phyloP scores from a whole-genome alignment of 30 jellyfish, hydroid and myxozoan species.

The Aurelia aurita complex sp. Pacific region DNA sequence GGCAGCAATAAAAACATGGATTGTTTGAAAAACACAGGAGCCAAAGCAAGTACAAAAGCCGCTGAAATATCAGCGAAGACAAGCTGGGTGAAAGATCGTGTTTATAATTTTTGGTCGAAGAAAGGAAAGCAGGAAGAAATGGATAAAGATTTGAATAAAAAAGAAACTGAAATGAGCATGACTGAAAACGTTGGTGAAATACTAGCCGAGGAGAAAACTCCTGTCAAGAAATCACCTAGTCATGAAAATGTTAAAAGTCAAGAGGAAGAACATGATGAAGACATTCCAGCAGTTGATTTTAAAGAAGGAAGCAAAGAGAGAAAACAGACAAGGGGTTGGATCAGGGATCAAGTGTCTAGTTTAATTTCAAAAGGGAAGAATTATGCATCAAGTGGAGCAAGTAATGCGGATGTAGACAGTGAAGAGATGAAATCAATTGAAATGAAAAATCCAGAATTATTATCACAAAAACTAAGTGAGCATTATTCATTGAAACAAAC shows the following conservation, averaged over 20 bases:
- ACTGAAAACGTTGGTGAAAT: not conserved
- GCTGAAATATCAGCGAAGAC: slow-evolving; percentile 68
- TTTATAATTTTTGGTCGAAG: slow-evolving; percentile 60
- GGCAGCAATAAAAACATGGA: slow-evolving; percentile 29
- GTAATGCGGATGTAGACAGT: not conserved
- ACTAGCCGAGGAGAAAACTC: not conserved
- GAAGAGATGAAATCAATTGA: not conserved
- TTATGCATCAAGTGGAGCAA: slow-evolving; percentile 52
- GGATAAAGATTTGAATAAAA: slow-evolving; percentile 3
- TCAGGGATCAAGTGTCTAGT: slow-evolving; percentile 84
- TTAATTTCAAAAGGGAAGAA: slow-evolving; percentile 64
- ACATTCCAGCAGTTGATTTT: slow-evolving; percentile 34
- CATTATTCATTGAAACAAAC: slow-evolving; percentile 60
- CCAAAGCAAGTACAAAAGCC: slow-evolving; percentile 59
- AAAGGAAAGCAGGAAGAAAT: slow-evolving; percentile 54
- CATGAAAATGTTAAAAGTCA: not conserved
- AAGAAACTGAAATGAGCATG: slow-evolving; percentile 1
- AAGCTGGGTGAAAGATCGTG: slow-evolving; percentile 71
- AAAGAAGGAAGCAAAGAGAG: slow-evolving; percentile 45
- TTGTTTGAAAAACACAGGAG: slow-evolving; percentile 45
- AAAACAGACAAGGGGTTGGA: slow-evolving; percentile 74
- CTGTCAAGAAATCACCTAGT: not conserved
- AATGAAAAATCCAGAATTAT: not conserved
- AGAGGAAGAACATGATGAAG: not conserved
- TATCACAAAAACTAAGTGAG: slow-evolving; percentile 49